Conservation (phyloP, 2,797 vertebrate species). For the Lacerta bilineata region DNA sequence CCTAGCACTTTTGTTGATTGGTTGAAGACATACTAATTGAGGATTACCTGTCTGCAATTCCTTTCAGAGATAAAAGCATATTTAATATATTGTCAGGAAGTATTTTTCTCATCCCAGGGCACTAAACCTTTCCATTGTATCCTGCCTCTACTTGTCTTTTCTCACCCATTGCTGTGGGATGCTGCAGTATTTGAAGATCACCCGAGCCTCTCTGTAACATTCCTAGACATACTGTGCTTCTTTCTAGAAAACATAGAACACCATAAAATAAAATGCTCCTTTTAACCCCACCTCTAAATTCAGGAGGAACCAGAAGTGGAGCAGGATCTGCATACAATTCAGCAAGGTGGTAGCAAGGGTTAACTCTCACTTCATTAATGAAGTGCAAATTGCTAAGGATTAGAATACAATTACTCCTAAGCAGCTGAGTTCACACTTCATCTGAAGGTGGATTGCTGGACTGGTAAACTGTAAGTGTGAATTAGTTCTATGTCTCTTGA, state of each 20-base stretch:
- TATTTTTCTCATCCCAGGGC: constrained; percentile 4
- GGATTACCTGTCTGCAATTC: constrained; percentile 6
- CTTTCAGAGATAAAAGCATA: constrained; percentile 20
- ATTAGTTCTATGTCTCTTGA: constrained; percentile 47
- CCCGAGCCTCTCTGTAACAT: neutral
- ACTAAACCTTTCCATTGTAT: neutral
- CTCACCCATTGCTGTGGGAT: neutral
- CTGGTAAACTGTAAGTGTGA: constrained; percentile 53
- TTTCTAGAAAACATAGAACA: neutral
- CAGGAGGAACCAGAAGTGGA: neutral
- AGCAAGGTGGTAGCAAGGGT: constrained; percentile 24
- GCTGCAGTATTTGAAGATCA: neutral
- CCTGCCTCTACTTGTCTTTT: neutral
- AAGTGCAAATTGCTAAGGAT: constrained; percentile 54
- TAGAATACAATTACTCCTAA: constrained; percentile 46
- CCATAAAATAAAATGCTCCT: constrained; percentile 12
- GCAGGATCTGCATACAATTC: constrained; percentile 5
- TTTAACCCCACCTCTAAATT: neutral
- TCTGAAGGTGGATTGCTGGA: constrained; percentile 43
- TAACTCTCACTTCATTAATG: constrained; percentile 49
- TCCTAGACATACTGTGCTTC: neutral
- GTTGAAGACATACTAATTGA: constrained; percentile 19
- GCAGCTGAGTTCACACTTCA: constrained; percentile 51
- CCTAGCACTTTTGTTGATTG: constrained; percentile 18
- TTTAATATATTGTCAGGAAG: constrained; percentile 33